Conservation (phyloP, 2,797 vertebrate species). For the Molossus alvarezi region DNA sequence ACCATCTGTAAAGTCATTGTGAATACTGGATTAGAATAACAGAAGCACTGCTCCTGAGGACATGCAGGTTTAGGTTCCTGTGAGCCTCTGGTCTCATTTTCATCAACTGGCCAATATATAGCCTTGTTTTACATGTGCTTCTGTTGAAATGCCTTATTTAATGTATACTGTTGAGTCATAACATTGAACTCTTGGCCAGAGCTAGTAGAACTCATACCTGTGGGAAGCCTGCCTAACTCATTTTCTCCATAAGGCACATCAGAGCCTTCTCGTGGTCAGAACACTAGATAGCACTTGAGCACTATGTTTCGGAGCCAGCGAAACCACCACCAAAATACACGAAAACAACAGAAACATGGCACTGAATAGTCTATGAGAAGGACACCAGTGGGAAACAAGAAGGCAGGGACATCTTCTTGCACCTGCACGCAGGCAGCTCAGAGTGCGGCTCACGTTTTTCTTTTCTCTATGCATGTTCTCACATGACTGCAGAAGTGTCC, state of each 20-base stretch:
- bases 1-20: neutral
- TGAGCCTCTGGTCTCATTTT: neutral
- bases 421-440: fast-evolving
- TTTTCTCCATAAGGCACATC: neutral
- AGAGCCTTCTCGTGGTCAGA: neutral
- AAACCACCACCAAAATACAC: neutral
- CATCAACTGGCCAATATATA: neutral
- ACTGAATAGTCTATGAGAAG: neutral
- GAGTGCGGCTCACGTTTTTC: neutral
- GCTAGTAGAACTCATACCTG: neutral
- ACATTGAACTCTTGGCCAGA: neutral
- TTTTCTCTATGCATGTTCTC: neutral
- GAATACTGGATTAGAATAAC: neutral
- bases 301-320: neutral
- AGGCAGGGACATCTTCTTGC: neutral
- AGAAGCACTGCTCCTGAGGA: neutral
- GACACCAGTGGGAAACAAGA: neutral
- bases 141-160: neutral
- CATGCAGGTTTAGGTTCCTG: neutral
- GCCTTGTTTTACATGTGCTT: neutral
- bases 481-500: neutral
- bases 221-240: neutral
- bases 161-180: neutral
- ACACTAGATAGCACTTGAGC: neutral
- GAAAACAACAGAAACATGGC: neutral